phyloP scores from a whole-genome alignment of 1,140 invertebrate species.

The Popillia japonica region DNA sequence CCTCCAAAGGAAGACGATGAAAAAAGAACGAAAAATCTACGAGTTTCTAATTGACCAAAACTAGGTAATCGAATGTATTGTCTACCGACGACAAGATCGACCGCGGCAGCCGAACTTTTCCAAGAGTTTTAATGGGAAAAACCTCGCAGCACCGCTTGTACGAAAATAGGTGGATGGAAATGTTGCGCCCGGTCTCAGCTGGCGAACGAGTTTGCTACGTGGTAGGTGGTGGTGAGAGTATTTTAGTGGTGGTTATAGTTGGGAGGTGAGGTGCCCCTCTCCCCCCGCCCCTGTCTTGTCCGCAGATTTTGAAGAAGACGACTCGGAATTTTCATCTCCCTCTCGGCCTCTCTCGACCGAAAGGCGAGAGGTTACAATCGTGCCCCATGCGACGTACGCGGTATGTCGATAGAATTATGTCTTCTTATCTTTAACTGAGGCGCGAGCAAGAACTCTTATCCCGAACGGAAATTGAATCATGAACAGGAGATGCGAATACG shows the following conservation, averaged over 20 bases:
- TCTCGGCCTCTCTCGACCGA: background rate
- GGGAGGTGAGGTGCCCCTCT: background rate
- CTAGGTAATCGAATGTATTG: constrained; percentile 17
- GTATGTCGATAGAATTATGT: constrained; percentile 11
- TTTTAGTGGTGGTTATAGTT: background rate
- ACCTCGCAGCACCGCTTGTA: background rate
- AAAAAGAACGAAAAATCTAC: background rate
- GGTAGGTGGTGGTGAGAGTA: background rate
- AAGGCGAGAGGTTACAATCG: background rate
- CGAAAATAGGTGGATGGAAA: background rate
- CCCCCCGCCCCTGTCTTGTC: background rate
- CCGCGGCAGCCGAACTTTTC: background rate
- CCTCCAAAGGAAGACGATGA: too few relatives aligned
- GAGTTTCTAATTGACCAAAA: constrained; percentile 6
- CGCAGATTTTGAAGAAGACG: background rate
- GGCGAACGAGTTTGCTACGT: background rate
- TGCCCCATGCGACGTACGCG: background rate
- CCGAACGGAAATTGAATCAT: constrained; percentile 23
- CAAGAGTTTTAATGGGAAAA: constrained; percentile 25
- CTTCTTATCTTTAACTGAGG: constrained; percentile 30
- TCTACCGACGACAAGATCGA: background rate
- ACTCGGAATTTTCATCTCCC: background rate
- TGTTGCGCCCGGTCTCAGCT: background rate
- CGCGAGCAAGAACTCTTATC: constrained; percentile 5
- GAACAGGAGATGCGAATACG: background rate